Evolutionary conservation across 2,797 vertebrate species (phyloP).

Genomic region (Tangara arthus): DNA sequence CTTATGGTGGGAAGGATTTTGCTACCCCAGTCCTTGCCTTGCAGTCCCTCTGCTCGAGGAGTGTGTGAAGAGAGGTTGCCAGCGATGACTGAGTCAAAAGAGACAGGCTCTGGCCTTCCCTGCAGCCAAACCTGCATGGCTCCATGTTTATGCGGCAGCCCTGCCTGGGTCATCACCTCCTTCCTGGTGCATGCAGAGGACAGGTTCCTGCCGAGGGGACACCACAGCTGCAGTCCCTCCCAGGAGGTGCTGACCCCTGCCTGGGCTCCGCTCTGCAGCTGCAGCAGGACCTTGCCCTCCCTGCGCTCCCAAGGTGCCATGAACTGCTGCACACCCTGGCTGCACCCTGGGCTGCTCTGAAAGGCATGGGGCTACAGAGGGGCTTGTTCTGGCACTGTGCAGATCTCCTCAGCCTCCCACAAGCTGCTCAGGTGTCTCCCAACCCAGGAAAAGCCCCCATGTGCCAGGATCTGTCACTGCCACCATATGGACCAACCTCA

Average conservation of each 20-base stretch:
- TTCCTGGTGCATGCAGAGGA: neutral
- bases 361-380: neutral
- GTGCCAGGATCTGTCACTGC: neutral
- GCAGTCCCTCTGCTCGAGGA: neutral
- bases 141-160: neutral
- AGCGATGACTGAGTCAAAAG: neutral
- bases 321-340: rapidly evolving
- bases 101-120: neutral
- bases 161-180: neutral
- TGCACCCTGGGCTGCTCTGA: neutral
- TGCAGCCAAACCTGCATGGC: neutral
- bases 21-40: neutral
- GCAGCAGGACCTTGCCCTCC: neutral
- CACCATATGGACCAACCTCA: neutral
- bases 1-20: neutral
- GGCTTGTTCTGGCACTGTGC: neutral
- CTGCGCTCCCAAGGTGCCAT: rapidly evolving
- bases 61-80: neutral
- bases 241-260: neutral
- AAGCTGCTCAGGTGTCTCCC: neutral
- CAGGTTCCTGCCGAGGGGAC: neutral
- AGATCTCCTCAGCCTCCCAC: neutral
- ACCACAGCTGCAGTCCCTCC: rapidly evolving
- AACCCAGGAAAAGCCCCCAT: neutral
- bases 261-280: neutral